These are phyloP conservation scores for Microtus montanus DNA, from an alignment of 2,113 vertebrate species.

Conservation along the genomic window DNA sequence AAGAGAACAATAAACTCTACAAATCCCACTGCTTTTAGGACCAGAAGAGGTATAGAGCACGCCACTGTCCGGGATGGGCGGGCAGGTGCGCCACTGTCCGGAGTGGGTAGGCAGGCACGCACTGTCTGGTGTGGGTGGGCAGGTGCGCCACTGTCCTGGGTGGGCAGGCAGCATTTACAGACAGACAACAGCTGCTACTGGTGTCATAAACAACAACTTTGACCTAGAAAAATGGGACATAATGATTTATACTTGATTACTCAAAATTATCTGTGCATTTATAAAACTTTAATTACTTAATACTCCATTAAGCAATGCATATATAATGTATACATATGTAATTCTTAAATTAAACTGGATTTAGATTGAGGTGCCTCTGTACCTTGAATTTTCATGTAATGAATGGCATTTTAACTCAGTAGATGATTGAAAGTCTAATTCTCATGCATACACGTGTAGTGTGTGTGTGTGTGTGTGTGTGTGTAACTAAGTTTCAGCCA, in stretches of 20 bases:
- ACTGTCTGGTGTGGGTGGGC: too few relatives aligned
- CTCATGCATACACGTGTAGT: too few relatives aligned
- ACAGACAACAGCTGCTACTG: not conserved
- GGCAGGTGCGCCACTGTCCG: too few relatives aligned
- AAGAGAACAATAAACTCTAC: not conserved
- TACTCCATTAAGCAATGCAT: not conserved
- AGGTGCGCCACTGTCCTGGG: too few relatives aligned
- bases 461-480: not conserved
- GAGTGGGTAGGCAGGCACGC: too few relatives aligned
- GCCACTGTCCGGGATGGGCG: too few relatives aligned
- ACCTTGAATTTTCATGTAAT: not conserved
- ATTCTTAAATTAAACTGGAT: not conserved
- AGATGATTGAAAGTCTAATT: not conserved
- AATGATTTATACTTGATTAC: not conserved
- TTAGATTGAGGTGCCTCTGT: not conserved
- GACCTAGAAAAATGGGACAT: not conserved
- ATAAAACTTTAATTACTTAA: not conserved
- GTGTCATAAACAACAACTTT: not conserved
- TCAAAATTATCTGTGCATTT: not conserved
- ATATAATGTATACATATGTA: not conserved
- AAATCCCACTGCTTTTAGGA: not conserved
- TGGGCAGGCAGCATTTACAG: not conserved
- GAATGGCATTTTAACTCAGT: not conserved
- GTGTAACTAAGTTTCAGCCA: not conserved
- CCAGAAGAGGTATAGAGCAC: not conserved